Base-by-base conservation (phyloP, 2,797 vertebrate genomes). In the Muraenolepis orangiensis region DNA sequence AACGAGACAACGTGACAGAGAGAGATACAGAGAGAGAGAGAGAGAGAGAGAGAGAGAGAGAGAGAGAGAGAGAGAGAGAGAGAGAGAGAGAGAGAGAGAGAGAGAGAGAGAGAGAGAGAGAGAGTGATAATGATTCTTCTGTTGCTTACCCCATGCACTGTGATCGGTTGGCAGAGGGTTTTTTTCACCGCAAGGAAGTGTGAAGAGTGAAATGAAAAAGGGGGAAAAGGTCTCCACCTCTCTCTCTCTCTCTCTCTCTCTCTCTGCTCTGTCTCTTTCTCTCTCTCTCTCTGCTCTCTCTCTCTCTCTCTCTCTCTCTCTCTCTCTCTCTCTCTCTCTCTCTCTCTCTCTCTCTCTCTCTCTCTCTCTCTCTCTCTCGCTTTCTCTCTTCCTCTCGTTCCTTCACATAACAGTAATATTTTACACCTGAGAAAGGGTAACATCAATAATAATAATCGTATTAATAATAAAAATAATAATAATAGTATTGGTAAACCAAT, bases 91-190 rank as follows among this genome's bases (percentile, higher is more conserved):
- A 30, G 69, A 42, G 72, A 31, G 34, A 46, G 10, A 57, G 23
- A 30, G 38, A 16, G 32, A 32, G 23, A 42, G 20, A 57, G 46
- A 16, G 18, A 42, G 70, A 51, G 70, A 72, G 36, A 36, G 66
- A 80, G 82, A 85, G 88, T 86, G 85, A 82, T 87, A 86, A 90
- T 87, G 76, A 86, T 82, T 85, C 67, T 71, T 80, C 75, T 79
- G 81, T 76, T 87, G 84, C 86, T 91, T 88, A 85, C 78, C 77
- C 74, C 64, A 6, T 77, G 72, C 80, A 79, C 77, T 81, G 82
- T 85, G 88, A 89, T 85, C n/a, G n/a, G n/a, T n/a, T 89, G 86
- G 80, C 80, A 26, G 78, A 78, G n/a, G 77, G 80, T 64, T 11
- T 1, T n/a, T 57, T 57, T n/a, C 57, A 64, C n/a, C 3, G 23